These are phyloP conservation scores for Zapus hudsonius DNA, from an alignment of 2,113 vertebrate species.

Conservation along the genomic window DNA sequence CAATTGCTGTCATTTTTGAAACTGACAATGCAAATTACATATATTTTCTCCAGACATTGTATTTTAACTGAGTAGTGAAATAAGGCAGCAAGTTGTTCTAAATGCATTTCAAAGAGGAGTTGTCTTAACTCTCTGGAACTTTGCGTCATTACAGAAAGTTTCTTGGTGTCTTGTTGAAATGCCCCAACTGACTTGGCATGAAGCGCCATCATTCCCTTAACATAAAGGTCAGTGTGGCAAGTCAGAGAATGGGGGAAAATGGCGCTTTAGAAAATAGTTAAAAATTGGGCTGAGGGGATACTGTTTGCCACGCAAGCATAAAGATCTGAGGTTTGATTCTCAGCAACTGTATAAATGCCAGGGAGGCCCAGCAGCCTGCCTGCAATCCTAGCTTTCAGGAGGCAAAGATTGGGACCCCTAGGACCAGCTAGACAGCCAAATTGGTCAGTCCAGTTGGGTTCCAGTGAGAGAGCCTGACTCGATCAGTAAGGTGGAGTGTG, in stretches of 20 bases:
- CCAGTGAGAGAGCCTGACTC: no score
- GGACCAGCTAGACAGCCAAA: no score
- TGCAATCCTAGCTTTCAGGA: no score
- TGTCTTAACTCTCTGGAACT: conserved; percentile 13
- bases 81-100: conserved; percentile 37
- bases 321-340: no score
- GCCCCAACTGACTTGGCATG: background rate
- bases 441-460: no score
- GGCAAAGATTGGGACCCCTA: no score
- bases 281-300: background rate
- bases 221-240: background rate
- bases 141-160: conserved; percentile 39
- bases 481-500: no score
- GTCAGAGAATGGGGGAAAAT: background rate
- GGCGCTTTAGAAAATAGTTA: background rate
- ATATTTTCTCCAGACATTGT: conserved; percentile 57
- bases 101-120: conserved; percentile 20
- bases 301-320: no score
- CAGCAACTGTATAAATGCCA: no score
- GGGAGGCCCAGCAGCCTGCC: no score
- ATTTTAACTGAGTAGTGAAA: conserved; percentile 66
- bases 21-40: conserved; percentile 66
- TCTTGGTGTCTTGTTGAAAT: conserved; percentile 32
- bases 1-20: conserved; percentile 60
- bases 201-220: background rate